Evolutionary conservation across 2,888 invertebrate species (phyloP).

Genomic region (Biston stratarius): DNA sequence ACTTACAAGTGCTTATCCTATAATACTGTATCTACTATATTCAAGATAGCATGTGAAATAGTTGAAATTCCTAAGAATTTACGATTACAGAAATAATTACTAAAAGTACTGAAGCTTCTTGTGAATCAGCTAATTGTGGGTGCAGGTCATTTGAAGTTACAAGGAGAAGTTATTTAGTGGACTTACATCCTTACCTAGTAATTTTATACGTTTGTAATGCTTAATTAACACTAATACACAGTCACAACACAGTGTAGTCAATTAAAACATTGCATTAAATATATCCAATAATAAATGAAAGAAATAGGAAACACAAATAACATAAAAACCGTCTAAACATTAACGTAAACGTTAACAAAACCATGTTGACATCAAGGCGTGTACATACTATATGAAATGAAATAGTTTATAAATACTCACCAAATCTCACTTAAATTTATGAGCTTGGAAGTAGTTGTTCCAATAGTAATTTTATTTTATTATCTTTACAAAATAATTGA

Average conservation of each 20-base stretch:
- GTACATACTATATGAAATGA: not conserved
- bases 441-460: not conserved
- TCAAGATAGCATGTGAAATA: too few relatives aligned
- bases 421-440: not conserved
- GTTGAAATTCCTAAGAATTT: not conserved
- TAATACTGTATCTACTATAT: too few relatives aligned
- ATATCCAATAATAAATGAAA: not conserved
- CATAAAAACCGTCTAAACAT: not conserved
- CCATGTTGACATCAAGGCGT: conserved; percentile 17
- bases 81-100: not conserved
- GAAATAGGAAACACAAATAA: not conserved
- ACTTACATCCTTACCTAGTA: not conserved
- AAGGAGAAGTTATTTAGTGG: conserved; percentile 19
- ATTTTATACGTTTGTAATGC: not conserved
- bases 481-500: not conserved
- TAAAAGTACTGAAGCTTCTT: not conserved
- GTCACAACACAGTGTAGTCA: not conserved
- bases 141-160: conserved; percentile 14
- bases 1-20: too few relatives aligned
- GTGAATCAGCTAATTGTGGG: conserved; percentile 33
- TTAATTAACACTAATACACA: not conserved
- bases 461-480: not conserved
- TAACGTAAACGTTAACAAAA: conserved; percentile 1
- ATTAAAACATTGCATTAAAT: not conserved
- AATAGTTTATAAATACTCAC: conserved; percentile 4